Evolutionary conservation across 2,888 invertebrate species (phyloP).

Genomic region (Sminthurides aquaticus): DNA sequence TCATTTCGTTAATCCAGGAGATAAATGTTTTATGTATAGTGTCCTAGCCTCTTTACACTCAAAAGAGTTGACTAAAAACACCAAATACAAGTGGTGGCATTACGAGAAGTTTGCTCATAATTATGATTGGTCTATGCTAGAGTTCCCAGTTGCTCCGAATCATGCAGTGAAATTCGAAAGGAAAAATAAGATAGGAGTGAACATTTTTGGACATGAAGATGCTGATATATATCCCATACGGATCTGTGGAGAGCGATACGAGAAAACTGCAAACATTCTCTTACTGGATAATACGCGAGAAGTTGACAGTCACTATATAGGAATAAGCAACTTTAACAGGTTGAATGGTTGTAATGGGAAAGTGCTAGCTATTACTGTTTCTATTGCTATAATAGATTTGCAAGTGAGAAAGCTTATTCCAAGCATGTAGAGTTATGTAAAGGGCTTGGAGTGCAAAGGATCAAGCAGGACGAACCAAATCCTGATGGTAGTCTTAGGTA

Average conservation of each 20-base stretch:
- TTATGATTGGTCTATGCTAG: background rate
- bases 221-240: background rate
- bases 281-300: background rate
- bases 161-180: background rate
- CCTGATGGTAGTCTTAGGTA: background rate
- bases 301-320: background rate
- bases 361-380: background rate
- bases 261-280: background rate
- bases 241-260: background rate
- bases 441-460: background rate
- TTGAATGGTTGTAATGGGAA: background rate
- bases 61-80: background rate
- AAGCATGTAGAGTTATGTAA: background rate
- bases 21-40: no score
- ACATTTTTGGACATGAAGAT: background rate
- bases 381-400: background rate
- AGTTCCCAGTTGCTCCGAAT: no score
- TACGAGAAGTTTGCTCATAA: background rate
- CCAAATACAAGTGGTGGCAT: no score
- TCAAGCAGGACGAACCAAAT: background rate
- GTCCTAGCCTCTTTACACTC: background rate
- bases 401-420: background rate
- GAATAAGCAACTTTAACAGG: background rate
- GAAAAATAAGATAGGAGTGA: background rate
- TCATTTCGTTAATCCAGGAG: no score